phyloP scores from a whole-genome alignment of 2,888 invertebrate species.

The Scotopteryx bipunctaria region DNA sequence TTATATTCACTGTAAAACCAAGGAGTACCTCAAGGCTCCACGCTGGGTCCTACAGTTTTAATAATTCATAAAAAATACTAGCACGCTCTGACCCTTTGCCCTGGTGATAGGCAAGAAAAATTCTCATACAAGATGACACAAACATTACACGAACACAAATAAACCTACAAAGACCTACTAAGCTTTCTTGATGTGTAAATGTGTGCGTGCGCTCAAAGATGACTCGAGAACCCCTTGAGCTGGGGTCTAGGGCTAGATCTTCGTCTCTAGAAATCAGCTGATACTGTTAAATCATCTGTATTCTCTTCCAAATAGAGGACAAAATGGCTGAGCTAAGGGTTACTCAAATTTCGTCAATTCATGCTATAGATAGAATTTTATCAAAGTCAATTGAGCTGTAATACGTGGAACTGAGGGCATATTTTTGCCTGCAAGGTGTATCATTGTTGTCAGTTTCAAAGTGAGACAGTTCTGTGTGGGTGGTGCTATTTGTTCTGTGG shows the following conservation, averaged over 20 bases:
- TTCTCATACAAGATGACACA: constrained; percentile 3
- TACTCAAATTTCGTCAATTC: neutral
- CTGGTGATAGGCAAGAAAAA: neutral
- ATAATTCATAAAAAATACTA: neutral
- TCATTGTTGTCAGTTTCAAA: neutral
- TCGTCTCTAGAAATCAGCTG: constrained; percentile 5
- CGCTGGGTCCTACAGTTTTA: too few relatives aligned
- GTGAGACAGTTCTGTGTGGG: constrained; percentile 43
- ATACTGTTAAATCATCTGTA: constrained; percentile 9
- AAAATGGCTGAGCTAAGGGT: neutral
- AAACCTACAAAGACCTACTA: constrained; percentile 21
- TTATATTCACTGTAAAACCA: too few relatives aligned
- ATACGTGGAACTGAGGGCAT: neutral
- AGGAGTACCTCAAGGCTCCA: too few relatives aligned
- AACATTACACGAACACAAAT: constrained; percentile 24
- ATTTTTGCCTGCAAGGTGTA: neutral
- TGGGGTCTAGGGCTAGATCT: constrained; percentile 36
- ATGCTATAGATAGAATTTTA: neutral
- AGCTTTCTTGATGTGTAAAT: constrained; percentile 18
- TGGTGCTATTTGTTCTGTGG: constrained; percentile 30
- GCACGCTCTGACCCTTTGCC: neutral
- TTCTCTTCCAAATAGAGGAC: neutral
- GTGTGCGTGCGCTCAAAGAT: constrained; percentile 63
- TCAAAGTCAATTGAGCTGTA: neutral
- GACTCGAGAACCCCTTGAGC: constrained; percentile 73